Conservation (phyloP, 2,888 invertebrate species). For the Synanthedon vespiformis region DNA sequence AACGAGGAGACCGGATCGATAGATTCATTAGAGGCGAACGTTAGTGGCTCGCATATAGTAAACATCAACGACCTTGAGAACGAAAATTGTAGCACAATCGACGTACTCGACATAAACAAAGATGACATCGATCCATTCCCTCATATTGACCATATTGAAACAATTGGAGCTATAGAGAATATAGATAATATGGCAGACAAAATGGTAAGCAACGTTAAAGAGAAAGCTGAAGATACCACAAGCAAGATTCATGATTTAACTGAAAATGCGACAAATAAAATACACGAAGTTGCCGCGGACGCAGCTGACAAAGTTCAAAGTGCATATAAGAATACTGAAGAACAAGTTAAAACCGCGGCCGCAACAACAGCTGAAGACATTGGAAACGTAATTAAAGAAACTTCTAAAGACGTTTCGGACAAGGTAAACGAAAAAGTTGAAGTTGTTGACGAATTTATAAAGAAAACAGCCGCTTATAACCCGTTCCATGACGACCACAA, state of each 20-base stretch:
- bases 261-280: neutral
- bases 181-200: constrained; percentile 28
- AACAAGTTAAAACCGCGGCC: constrained; percentile 4
- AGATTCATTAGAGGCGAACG: constrained; percentile 64
- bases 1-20: constrained; percentile 56
- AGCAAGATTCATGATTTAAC: constrained; percentile 1
- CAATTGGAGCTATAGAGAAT: constrained; percentile 22
- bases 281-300: constrained; percentile 6
- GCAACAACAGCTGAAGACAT: constrained; percentile 16
- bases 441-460: constrained; percentile 43
- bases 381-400: constrained; percentile 20
- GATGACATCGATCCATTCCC: constrained; percentile 25
- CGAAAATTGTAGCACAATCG: constrained; percentile 43
- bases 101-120: constrained; percentile 35
- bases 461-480: constrained; percentile 34
- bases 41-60: constrained; percentile 63
- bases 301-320: constrained; percentile 5
- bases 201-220: constrained; percentile 14
- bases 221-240: constrained; percentile 7
- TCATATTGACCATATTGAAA: constrained; percentile 16
- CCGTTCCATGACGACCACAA: constrained; percentile 42
- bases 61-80: constrained; percentile 63
- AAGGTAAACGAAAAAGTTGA: constrained; percentile 36
- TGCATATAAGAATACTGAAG: constrained; percentile 5
- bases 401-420: constrained; percentile 19